Base-by-base conservation (phyloP, 2,797 vertebrate species). In the Serranus cabrilla region DNA sequence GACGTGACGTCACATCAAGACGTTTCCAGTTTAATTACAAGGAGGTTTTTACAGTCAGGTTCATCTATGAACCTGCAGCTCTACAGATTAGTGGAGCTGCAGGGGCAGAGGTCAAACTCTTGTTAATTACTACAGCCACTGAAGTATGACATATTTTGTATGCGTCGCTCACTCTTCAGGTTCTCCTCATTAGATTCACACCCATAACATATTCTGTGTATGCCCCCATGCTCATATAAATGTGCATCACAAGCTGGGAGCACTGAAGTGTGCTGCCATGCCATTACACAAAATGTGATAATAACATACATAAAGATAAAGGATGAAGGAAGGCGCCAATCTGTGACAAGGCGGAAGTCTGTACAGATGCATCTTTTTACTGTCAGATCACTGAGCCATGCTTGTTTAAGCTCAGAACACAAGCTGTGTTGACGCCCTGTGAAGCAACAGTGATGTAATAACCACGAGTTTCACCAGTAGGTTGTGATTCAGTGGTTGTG, bases 81-180 rank as follows among this genome's bases (percentile, higher is more conserved):
- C 21, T 7, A 20, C 71, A 74, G 72, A 83, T 89, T 70, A 80
- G 23, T 21, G 45, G 49, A 71, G 71, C 71, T 12, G 16, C 52
- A 34, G 73, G 71, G 45, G 68, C 74, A 79, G 57, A 78, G 84
- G 84, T 76, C 84, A 76, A n/a, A 62, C 59, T 70, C 59, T 70
- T 74, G 80, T 82, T 85, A 82, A 85, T 85, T 77, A 80, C 58
- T 17, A 27, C 49, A 52, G 45, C 49, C 78, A 63, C 23, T 65
- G 71, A 79, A 75, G 71, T 67, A 76, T 72, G 81, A 74, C 75
- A 47, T 27, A 58, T 74, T 66, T 60, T 27, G 43, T 68, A 71
- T 27, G 20, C 5, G 12, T 39, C 6, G 6, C 17, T 73, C 76
- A 6, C 20, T 25, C 39, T 75, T 21, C 62, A 50, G 58, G 23